Evolutionary conservation across 2,113 vertebrate species (phyloP).

Genomic region (Rhynchomys soricoides): DNA sequence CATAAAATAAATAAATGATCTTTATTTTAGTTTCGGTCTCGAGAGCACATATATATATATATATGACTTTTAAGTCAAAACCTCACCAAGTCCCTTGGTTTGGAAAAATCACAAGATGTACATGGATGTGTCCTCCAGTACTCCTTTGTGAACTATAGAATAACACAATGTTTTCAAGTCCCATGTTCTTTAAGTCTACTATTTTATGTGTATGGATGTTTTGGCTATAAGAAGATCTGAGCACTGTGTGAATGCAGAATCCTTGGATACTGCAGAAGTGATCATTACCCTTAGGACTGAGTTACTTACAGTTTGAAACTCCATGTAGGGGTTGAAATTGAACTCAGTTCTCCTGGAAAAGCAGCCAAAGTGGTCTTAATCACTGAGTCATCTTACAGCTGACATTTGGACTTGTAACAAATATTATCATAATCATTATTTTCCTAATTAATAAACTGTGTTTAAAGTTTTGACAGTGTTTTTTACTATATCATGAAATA

Average conservation of each 20-base stretch:
- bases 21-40: background rate
- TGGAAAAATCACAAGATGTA: background rate
- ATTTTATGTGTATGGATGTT: background rate
- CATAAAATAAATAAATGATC: background rate
- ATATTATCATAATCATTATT: background rate
- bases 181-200: background rate
- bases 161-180: too few relatives aligned
- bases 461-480: background rate
- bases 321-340: background rate
- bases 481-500: background rate
- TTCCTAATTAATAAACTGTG: background rate
- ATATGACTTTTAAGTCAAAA: background rate
- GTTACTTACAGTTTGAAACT: background rate
- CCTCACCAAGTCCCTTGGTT: background rate
- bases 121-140: background rate
- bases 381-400: background rate
- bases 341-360: background rate
- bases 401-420: background rate
- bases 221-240: background rate
- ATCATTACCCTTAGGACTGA: too few relatives aligned
- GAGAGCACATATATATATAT: background rate
- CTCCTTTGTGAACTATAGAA: background rate
- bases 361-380: background rate
- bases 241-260: too few relatives aligned
- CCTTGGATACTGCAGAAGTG: background rate